Base-by-base conservation (phyloP, 2,113 vertebrate genomes). In the Chionodraco myersi region DNA sequence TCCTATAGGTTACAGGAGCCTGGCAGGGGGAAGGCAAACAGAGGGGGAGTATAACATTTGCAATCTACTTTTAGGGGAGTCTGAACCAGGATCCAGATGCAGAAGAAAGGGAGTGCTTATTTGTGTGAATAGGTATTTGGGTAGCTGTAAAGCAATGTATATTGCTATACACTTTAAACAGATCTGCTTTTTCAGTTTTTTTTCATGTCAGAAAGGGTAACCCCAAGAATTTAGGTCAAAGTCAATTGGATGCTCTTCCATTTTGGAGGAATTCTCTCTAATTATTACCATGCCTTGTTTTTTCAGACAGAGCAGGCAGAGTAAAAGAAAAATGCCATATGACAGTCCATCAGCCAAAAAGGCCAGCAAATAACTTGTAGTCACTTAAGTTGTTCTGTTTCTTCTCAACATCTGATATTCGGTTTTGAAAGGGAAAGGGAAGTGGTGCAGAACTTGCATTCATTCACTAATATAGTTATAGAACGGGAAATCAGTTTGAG, bases 1-100 rank as follows among this genome's bases (percentile, higher is more conserved):
- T 83, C 88, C 84, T 86, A 76, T 91, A 91, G 59, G 83, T 86
- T 75, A 77, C 80, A 87, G 49, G 34, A 81, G 36, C 7, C 47
- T 15, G 3, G 45, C 10, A 0, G 51, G n/a, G 45, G 51, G 34
- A 54, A 60, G 26, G 65, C 56, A 52, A 10, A 59, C 11, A 51
- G 45, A 45, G 53, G 30, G 36, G 60, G 53, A 67, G 48, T 36
- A 6, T 14, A 57, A 62, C 53, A 41, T 85, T 85, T 77, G 15
- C 63, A 77, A 72, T 86, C 89, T 78, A 89, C 61, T 79, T 77
- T 65, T 41, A 80, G 61, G 48, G 54, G 72, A 72, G 36, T 70
- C 68, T 80, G 82, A 80, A 51, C 59, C 66, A 52, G 63, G 51
- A 57, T 64, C 77, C 76, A 90, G 78, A 88, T 88, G 82, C 79